These are phyloP conservation scores for Gymnocypris eckloni DNA, from an alignment of 2,797 vertebrate genomes.

Conservation along the genomic window DNA sequence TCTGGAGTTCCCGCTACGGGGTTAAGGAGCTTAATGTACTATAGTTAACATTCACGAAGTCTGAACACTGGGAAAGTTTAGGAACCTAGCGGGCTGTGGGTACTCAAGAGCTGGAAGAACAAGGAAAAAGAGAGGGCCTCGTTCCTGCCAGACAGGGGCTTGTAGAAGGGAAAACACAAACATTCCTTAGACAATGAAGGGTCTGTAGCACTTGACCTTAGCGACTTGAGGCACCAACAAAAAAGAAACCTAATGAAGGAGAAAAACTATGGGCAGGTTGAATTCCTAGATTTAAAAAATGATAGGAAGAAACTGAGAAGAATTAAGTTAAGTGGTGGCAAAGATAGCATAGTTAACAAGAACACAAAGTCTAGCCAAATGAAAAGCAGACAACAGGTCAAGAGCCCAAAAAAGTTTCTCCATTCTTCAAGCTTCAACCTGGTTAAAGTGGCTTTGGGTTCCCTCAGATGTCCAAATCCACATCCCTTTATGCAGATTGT, in stretches of 20 bases:
- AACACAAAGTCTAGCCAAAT: constrained; percentile 14
- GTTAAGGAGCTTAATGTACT: constrained; percentile 35
- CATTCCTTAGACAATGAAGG: constrained; percentile 79
- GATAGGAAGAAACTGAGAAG: constrained; percentile 10
- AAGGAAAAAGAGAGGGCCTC: constrained; percentile 25
- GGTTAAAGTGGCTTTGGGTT: constrained; percentile 40
- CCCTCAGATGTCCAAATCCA: constrained; percentile 43
- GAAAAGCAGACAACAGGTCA: neutral
- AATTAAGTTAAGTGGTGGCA: neutral
- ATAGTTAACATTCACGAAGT: constrained; percentile 37
- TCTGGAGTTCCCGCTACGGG: constrained; percentile 33
- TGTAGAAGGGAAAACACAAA: constrained; percentile 44
- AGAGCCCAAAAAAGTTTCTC: constrained; percentile 29
- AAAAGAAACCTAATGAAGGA: neutral
- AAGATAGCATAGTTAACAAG: constrained; percentile 30
- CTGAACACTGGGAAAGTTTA: constrained; percentile 29
- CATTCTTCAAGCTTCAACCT: neutral
- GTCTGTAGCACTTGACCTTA: constrained; percentile 69
- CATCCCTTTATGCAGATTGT: constrained; percentile 48
- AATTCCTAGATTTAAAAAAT: constrained; percentile 22
- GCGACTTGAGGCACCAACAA: constrained; percentile 19
- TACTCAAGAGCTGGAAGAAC: constrained; percentile 14
- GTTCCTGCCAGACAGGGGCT: constrained; percentile 52
- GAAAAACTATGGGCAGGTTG: constrained; percentile 11
- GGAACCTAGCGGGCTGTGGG: constrained; percentile 13